Conservation (phyloP, 2,797 vertebrate genomes). For the Malurus leucopterus region DNA sequence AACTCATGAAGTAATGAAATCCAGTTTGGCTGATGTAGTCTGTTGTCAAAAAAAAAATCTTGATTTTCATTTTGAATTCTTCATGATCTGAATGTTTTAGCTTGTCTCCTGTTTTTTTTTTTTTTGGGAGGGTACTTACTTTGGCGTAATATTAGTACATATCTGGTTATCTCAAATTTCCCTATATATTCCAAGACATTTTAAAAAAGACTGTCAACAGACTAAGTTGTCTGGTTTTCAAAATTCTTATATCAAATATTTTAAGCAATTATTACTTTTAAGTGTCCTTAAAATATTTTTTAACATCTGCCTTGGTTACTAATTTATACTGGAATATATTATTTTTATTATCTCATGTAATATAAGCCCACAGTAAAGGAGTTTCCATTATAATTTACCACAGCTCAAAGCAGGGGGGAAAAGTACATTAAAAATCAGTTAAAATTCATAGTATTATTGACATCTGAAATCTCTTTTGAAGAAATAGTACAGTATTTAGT, state of each 20-base stretch:
- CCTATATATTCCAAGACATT: not conserved
- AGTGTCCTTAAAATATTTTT: not conserved
- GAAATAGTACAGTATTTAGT: not conserved
- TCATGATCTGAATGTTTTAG: not conserved
- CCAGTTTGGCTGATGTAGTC: not conserved
- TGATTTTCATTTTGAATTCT: not conserved
- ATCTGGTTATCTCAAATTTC: not conserved
- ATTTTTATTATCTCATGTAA: not conserved
- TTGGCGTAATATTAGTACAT: not conserved
- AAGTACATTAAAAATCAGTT: not conserved
- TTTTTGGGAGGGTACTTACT: not conserved
- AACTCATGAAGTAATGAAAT: not conserved
- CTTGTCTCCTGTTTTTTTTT: not conserved
- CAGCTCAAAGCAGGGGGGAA: not conserved
- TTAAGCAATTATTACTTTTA: not conserved
- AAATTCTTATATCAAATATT: not conserved
- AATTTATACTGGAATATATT: not conserved
- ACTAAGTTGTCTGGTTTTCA: not conserved
- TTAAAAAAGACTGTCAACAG: not conserved
- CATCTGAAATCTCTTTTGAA: not conserved
- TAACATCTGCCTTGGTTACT: not conserved
- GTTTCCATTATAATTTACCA: not conserved
- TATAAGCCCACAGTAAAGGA: not conserved
- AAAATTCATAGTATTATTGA: not conserved
- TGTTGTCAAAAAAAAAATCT: not conserved